phyloP scores from a whole-genome alignment of 1,140 invertebrate species.

The Micrasema longulum region DNA sequence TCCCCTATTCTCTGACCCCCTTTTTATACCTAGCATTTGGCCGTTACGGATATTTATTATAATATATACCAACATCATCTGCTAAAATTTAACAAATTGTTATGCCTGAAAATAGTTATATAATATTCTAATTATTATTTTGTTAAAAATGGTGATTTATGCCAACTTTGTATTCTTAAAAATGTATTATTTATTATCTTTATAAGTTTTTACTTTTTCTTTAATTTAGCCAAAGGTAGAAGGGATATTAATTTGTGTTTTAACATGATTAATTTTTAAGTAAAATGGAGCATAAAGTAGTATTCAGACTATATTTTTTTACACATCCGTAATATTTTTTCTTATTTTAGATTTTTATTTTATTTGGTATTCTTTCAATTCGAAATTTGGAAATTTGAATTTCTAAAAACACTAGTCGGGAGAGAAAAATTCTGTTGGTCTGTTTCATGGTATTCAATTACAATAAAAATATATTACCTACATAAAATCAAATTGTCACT shows the following conservation, averaged over 20 bases:
- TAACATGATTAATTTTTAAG: conserved; percentile 13
- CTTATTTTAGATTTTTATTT: not conserved
- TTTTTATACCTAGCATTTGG: too few species aligned
- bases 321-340: not conserved
- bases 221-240: conserved; percentile 24
- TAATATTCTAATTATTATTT: too few species aligned
- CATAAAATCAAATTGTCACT: too few species aligned
- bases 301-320: too few species aligned
- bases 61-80: too few species aligned
- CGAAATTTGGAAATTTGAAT: too few species aligned
- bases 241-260: conserved; percentile 9
- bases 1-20: too few species aligned
- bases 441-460: too few species aligned
- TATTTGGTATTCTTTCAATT: not conserved
- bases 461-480: too few species aligned
- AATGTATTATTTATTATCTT: conserved; percentile 25
- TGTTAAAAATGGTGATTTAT: not conserved
- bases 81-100: not conserved
- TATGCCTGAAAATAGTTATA: conserved; percentile 21
- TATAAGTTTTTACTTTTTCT: conserved; percentile 17
- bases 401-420: too few species aligned
- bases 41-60: too few species aligned
- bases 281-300: not conserved
- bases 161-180: not conserved
- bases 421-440: too few species aligned